Conservation (phyloP, 1,140 invertebrate genomes). For the Pseudomyrmex pallidus region DNA sequence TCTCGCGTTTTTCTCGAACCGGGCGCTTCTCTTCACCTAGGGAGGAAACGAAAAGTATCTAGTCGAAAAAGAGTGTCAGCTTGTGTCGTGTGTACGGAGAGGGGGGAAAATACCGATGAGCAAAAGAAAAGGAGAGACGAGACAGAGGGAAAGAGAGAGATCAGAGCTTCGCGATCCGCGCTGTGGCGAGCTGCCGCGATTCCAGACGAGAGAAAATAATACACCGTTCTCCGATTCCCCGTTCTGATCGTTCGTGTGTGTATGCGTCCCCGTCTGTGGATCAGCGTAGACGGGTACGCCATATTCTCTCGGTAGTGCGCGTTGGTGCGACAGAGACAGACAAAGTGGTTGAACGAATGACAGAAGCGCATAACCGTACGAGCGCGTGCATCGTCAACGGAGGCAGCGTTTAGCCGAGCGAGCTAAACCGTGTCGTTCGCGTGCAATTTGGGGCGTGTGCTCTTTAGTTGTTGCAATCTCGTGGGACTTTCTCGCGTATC, state of each 20-base stretch:
- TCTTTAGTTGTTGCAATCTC: slow-evolving; percentile 36
- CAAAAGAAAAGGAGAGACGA: slow-evolving; percentile 26
- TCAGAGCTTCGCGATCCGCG: background rate
- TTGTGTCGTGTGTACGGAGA: background rate
- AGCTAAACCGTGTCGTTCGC: slow-evolving; percentile 58
- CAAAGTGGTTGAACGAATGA: slow-evolving; percentile 57
- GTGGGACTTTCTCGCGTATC: slow-evolving; percentile 1
- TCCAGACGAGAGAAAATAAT: slow-evolving; percentile 43
- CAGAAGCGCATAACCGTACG: slow-evolving; percentile 66
- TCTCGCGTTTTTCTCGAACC: background rate
- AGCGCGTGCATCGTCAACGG: slow-evolving; percentile 7
- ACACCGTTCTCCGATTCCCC: slow-evolving; percentile 2
- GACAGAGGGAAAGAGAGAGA: background rate
- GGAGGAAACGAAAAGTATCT: slow-evolving; percentile 51
- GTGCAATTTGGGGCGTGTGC: slow-evolving; percentile 71
- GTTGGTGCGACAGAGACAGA: slow-evolving; percentile 31
- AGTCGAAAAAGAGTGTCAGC: background rate
- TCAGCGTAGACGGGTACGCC: slow-evolving; percentile 65
- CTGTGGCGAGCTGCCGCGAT: slow-evolving; percentile 49
- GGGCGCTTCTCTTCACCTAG: slow-evolving; percentile 9
- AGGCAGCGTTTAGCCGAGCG: slow-evolving; percentile 29
- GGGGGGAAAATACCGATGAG: background rate
- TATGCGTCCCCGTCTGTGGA: slow-evolving; percentile 52
- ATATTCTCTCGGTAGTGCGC: slow-evolving; percentile 65
- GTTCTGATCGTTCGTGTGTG: slow-evolving; percentile 31